These are phyloP conservation scores for Shargacucullia verbasci DNA, from an alignment of 2,888 invertebrate species.

Conservation along the genomic window DNA sequence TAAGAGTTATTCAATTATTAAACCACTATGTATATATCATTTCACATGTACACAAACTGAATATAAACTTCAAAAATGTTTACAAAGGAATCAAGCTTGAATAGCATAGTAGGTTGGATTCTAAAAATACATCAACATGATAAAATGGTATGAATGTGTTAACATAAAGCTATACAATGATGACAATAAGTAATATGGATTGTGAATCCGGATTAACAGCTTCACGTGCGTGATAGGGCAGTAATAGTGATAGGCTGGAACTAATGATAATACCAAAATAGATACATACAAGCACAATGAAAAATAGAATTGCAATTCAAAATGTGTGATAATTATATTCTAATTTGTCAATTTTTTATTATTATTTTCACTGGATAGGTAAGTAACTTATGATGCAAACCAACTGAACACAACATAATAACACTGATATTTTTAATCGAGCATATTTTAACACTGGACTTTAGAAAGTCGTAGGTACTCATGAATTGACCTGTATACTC, in stretches of 20 bases:
- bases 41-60: conserved; percentile 58
- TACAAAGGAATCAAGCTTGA: conserved; percentile 81
- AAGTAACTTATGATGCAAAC: conserved; percentile 8
- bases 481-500: conserved; percentile 55
- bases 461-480: conserved; percentile 64
- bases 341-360: neutral
- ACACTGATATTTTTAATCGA: conserved; percentile 32
- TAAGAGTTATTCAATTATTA: conserved; percentile 56
- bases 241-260: conserved; percentile 51
- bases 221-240: conserved; percentile 61
- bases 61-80: conserved; percentile 71
- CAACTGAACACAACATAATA: conserved; percentile 26
- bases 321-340: conserved; percentile 4
- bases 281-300: conserved; percentile 39
- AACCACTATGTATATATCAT: conserved; percentile 58
- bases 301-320: conserved; percentile 29
- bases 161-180: conserved; percentile 81
- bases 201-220: conserved; percentile 79
- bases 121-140: conserved; percentile 86
- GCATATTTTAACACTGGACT: conserved; percentile 54
- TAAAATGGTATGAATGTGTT: conserved; percentile 85
- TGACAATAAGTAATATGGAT: conserved; percentile 78
- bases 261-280: conserved; percentile 57
- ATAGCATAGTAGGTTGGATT: conserved; percentile 77
- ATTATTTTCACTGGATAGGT: neutral